Evolutionary conservation across 1,140 invertebrate species (phyloP).

Genomic region (Parasteatoda tepidariorum): DNA sequence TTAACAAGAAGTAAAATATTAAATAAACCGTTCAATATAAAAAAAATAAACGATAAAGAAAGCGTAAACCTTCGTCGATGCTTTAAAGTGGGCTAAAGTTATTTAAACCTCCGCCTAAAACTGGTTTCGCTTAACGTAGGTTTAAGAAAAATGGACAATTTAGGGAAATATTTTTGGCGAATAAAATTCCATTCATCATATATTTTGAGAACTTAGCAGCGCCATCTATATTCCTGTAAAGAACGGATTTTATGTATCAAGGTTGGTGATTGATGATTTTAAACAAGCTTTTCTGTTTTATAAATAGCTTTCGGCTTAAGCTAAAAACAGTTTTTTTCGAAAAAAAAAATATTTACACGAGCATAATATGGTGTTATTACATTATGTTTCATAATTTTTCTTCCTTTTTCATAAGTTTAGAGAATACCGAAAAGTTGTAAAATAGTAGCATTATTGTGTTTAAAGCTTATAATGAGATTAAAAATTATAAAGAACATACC

Average conservation of each 20-base stretch:
- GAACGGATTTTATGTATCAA: constrained; percentile 10
- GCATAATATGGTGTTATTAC: too few relatives aligned
- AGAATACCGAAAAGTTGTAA: too few relatives aligned
- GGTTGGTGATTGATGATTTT: constrained; percentile 13
- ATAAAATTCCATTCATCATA: constrained; percentile 42
- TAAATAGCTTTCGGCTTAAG: too few relatives aligned
- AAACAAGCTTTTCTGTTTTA: too few relatives aligned
- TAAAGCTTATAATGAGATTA: too few relatives aligned
- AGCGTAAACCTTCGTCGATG: not conserved
- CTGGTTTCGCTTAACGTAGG: not conserved
- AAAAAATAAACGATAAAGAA: not conserved
- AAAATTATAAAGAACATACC: too few relatives aligned
- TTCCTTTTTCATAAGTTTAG: too few relatives aligned
- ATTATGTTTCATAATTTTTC: too few relatives aligned
- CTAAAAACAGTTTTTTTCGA: too few relatives aligned
- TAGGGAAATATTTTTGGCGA: constrained; percentile 33
- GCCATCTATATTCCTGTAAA: constrained; percentile 15
- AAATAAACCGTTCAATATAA: not conserved
- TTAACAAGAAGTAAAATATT: not conserved
- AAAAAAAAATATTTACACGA: too few relatives aligned
- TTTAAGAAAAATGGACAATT: constrained; percentile 41
- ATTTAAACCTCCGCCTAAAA: not conserved
- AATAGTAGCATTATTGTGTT: too few relatives aligned
- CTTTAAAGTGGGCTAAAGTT: not conserved
- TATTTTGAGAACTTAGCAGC: not conserved